phyloP scores from a whole-genome alignment of 1,140 invertebrate species.

The Megalonaias nervosa region DNA sequence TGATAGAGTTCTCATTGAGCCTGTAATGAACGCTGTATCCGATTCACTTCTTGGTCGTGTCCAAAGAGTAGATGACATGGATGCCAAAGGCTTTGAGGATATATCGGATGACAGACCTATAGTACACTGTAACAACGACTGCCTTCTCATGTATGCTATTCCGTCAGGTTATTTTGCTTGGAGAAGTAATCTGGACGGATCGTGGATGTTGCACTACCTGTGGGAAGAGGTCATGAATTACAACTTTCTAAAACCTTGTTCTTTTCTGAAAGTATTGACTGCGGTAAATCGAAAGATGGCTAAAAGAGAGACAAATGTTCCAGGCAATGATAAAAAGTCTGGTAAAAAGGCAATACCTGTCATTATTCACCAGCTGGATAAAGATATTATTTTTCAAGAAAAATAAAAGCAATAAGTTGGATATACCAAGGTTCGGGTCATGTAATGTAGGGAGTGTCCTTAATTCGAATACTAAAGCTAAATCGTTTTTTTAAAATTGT shows the following conservation, averaged over 20 bases:
- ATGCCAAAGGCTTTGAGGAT: no score
- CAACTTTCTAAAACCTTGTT: conserved; percentile 10
- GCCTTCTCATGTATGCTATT: conserved; percentile 25
- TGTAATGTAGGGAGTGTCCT: no score
- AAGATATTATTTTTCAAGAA: conserved; percentile 21
- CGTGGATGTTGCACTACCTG: conserved; percentile 29
- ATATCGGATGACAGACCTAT: conserved; percentile 12
- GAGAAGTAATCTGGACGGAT: conserved; percentile 22
- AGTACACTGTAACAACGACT: conserved; percentile 27
- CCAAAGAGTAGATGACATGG: no score
- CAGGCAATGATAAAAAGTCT: background rate
- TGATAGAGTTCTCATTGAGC: no score
- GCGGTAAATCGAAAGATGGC: conserved; percentile 15
- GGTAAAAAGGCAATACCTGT: conserved; percentile 24
- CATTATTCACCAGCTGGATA: conserved; percentile 17
- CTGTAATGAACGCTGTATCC: no score
- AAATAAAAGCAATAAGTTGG: background rate
- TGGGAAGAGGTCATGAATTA: conserved; percentile 11
- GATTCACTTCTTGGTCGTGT: no score
- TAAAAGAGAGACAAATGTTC: conserved; percentile 12
- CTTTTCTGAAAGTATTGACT: conserved; percentile 18
- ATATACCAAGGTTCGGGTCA: no score
- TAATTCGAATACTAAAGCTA: no score
- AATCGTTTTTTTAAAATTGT: no score
- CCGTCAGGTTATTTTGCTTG: conserved; percentile 27